phyloP scores from a whole-genome alignment of 2,797 vertebrate species.

The Aphelocoma californica region DNA sequence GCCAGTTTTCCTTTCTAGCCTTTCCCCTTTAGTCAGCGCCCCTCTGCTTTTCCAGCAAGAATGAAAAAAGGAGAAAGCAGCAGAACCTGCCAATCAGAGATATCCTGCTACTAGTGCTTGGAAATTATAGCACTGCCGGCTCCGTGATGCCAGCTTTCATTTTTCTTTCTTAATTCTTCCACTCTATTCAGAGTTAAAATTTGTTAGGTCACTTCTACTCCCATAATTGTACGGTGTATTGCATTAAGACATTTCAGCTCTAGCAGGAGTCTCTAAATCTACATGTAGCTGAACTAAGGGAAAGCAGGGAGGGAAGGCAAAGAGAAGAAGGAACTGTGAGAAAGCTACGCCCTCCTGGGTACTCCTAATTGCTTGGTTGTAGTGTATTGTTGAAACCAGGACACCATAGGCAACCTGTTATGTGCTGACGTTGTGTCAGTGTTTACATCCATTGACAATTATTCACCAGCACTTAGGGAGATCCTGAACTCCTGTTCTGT shows the following conservation, averaged over 20 bases:
- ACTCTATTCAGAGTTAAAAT: neutral
- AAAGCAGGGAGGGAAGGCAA: neutral
- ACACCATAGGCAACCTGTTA: neutral
- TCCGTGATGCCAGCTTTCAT: neutral
- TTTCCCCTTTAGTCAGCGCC: neutral
- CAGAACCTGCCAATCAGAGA: neutral
- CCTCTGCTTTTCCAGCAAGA: neutral
- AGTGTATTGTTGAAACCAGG: neutral
- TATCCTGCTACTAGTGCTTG: neutral
- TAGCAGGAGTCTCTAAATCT: neutral
- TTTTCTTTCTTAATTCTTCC: neutral
- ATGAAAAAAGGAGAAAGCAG: neutral
- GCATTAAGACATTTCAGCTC: neutral
- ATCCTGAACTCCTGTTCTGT: neutral
- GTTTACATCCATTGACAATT: neutral
- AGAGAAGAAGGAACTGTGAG: neutral
- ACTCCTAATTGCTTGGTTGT: neutral
- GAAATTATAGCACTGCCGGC: neutral
- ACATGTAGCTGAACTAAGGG: fast-evolving
- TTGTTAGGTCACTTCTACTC: neutral
- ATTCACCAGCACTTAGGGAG: neutral
- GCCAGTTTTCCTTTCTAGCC: neutral
- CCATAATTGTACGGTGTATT: neutral
- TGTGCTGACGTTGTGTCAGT: neutral
- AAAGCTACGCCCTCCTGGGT: neutral